A percentile compares a stretch with the other conserved stretches of the same genome.
Conservation (phyloP, 2,888 invertebrate species). For the Lagria hirta region DNA sequence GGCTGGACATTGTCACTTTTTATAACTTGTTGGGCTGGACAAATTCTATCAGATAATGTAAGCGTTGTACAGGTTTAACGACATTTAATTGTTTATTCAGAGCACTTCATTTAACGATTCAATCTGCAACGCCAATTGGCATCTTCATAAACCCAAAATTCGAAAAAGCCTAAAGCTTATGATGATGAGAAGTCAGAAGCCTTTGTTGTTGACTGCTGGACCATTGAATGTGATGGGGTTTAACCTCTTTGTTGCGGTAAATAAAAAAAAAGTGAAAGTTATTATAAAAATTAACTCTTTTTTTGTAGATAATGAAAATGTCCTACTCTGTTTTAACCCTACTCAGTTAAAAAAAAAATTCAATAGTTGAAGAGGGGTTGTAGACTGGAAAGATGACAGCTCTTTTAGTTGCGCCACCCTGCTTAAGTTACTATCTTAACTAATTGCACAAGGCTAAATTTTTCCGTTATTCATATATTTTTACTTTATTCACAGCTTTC, state of each 20-base stretch:
- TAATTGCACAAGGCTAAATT: too few species aligned
- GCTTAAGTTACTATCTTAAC: too few species aligned
- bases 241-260: conserved; percentile 4
- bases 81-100: conserved; percentile 8
- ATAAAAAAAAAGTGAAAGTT: not conserved
- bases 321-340: conserved; percentile 7
- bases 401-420: too few species aligned
- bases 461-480: too few species aligned
- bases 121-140: conserved; percentile 10
- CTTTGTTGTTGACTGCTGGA: conserved; percentile 5
- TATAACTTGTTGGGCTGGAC: conserved; percentile 1
- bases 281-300: not conserved
- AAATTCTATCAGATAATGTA: conserved; percentile 1
- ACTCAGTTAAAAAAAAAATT: not conserved
- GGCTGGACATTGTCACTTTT: conserved; percentile 6
- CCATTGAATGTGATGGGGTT: conserved; percentile 4
- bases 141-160: conserved; percentile 4
- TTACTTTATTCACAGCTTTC: too few species aligned
- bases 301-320: conserved; percentile 5
- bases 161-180: conserved; percentile 10
- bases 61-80: not conserved
- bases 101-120: conserved; percentile 1
- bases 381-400: too few species aligned
- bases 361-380: too few species aligned
- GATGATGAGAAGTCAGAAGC: conserved; percentile 16